Percentiles rank a stretch among this genome's conserved stretches.
These are phyloP conservation scores for Scomber scombrus DNA, from an alignment of 2,113 vertebrate species.

Conservation along the genomic window DNA sequence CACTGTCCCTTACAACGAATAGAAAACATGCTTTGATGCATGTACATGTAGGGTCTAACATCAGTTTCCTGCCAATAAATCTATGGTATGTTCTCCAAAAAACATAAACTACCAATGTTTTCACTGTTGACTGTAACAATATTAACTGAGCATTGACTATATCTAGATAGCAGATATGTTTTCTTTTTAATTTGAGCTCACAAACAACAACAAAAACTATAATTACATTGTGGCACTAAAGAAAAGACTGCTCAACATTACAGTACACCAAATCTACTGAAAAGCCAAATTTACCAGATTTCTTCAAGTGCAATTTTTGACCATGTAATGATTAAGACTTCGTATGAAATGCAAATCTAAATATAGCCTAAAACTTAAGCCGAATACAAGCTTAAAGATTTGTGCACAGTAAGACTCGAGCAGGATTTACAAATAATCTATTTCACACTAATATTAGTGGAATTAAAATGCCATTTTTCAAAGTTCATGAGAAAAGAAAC, in stretches of 20 bases:
- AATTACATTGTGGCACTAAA: no score
- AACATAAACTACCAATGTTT: not conserved
- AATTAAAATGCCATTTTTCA: conserved; percentile 1
- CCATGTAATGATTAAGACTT: not conserved
- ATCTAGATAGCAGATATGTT: not conserved
- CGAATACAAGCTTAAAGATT: not conserved
- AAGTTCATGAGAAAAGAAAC: conserved; percentile 18
- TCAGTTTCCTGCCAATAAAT: conserved; percentile 37
- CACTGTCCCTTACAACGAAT: conserved; percentile 28
- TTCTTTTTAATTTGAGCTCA: not conserved
- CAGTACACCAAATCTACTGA: not conserved
- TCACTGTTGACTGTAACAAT: not conserved
- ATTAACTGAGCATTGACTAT: not conserved
- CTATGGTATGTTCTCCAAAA: not conserved
- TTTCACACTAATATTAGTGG: not conserved
- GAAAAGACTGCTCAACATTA: no score
- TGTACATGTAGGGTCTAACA: conserved; percentile 40
- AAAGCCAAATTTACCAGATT: not conserved
- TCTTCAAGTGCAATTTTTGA: not conserved
- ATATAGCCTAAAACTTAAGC: not conserved
- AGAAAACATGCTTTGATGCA: conserved; percentile 49
- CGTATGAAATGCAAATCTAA: not conserved
- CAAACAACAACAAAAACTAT: not conserved
- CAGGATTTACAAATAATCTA: no score
- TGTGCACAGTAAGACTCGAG: not conserved